Conservation (phyloP, 2,797 vertebrate species). For the Alcedo atthis region DNA sequence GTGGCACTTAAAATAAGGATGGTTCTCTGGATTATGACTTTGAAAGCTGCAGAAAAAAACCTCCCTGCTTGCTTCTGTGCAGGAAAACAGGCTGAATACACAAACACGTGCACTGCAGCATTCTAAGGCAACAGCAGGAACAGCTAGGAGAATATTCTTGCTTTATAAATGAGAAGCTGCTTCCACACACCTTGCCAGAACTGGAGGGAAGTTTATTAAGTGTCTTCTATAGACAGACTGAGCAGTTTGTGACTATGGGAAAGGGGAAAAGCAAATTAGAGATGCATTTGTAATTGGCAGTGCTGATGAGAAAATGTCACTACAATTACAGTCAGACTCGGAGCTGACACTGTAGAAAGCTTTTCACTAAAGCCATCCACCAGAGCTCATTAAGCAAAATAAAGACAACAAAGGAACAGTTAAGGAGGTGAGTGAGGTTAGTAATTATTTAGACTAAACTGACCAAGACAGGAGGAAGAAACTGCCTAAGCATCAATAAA, state of each 20-base stretch:
- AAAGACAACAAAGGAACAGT: neutral
- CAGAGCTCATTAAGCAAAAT: slow-evolving; percentile 12
- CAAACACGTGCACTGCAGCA: neutral
- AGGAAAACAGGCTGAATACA: neutral
- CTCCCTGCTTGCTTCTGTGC: neutral
- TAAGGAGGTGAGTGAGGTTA: neutral
- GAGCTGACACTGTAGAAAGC: slow-evolving; percentile 7
- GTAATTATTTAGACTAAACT: slow-evolving; percentile 25
- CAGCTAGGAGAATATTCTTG: neutral
- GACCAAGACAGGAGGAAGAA: slow-evolving; percentile 25
- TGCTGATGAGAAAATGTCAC: slow-evolving; percentile 27
- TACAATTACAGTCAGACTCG: slow-evolving; percentile 23
- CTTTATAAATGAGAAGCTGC: neutral
- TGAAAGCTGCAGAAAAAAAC: neutral
- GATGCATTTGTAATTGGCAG: neutral
- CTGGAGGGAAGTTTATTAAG: neutral
- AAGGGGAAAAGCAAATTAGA: slow-evolving; percentile 7
- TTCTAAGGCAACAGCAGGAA: neutral
- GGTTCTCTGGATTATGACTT: neutral
- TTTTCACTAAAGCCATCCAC: slow-evolving; percentile 33
- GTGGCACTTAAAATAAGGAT: neutral
- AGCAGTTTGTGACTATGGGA: neutral
- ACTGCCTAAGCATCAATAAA: neutral
- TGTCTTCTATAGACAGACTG: neutral
- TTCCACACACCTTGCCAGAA: neutral